These are phyloP conservation scores for Leuctra nigra DNA, from an alignment of 2,888 invertebrate species.

Conservation along the genomic window DNA sequence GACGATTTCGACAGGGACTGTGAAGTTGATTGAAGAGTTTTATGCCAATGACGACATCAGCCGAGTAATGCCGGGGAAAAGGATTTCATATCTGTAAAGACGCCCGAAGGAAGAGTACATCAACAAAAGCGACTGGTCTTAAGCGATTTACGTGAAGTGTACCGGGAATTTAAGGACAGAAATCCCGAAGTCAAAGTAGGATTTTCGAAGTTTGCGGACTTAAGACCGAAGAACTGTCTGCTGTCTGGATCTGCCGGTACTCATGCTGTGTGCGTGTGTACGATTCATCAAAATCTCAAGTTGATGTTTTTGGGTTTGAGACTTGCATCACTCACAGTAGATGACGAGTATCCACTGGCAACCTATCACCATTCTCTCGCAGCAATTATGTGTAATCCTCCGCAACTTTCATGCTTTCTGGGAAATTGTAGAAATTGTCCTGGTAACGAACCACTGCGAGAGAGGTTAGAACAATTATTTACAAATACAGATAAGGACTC, in stretches of 20 bases:
- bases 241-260: constrained; percentile 9
- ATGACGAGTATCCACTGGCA: too few species aligned
- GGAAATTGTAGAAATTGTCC: background rate
- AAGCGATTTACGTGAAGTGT: background rate
- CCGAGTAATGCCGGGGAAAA: constrained; percentile 6
- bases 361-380: background rate
- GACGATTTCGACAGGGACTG: background rate
- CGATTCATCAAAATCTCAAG: constrained; percentile 1
- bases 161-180: background rate
- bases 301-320: background rate
- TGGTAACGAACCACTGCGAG: background rate
- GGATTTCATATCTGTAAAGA: background rate
- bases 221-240: constrained; percentile 17
- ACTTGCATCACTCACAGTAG: background rate
- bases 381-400: background rate
- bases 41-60: background rate
- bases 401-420: background rate
- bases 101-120: constrained; percentile 1
- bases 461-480: background rate
- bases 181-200: background rate
- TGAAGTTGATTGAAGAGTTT: background rate
- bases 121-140: constrained; percentile 1
- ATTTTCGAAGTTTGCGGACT: constrained; percentile 16
- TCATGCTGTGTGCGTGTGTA: constrained; percentile 13
- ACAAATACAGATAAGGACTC: constrained; percentile 21